Evolutionary conservation across 2,797 vertebrate species (phyloP), one percentile per base, ranked within the genome.

Genomic region (Melanotaenia nigrans): DNA sequence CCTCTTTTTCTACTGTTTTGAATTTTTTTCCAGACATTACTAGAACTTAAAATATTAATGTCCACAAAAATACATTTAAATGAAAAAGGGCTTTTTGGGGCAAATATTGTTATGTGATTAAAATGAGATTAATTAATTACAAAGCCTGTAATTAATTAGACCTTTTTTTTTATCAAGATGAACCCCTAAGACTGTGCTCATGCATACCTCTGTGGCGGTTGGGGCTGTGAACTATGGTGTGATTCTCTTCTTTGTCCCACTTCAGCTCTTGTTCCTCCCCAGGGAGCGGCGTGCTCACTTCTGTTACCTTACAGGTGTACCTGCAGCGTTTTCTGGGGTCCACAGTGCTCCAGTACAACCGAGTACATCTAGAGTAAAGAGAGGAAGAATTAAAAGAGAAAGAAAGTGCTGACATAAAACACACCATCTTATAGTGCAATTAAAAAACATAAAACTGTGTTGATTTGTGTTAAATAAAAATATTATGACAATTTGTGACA

Each of bases 311-410:
- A 81, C 96, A 98, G 71, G 95, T 97, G 92, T 98, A 98, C 86
- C 89, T 95, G 82, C 96, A 97, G 77, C 92, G 95, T 62, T 92
- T 93, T 47, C 95, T 94, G n/a, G 96, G 96, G 77, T 98, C 96
- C 75, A 96, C 91, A 0, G 97, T 98, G 93, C 97, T 98, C 97
- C 96, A 98, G 77, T 96, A 98, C 83, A 96, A 92, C 9, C 97
- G 95, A 42, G 96, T 96, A 73, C 97, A 98, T 87, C 96, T 98
- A 45, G 2, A 72, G 57, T 36, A 9, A 1, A 25, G 18, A 28
- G n/a, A 30, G 33, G 47, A 49, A 38, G 7, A 62, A 66, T n/a
- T 1, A 0, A 0, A 55, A 4, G 54, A 30, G 4, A 54, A 16
- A 28, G 1, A 22, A 42, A 18, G 40, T 55, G 2, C 30, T 56